These are phyloP conservation scores for Mirza zaza DNA, from an alignment of 2,113 vertebrate species.

Conservation along the genomic window DNA sequence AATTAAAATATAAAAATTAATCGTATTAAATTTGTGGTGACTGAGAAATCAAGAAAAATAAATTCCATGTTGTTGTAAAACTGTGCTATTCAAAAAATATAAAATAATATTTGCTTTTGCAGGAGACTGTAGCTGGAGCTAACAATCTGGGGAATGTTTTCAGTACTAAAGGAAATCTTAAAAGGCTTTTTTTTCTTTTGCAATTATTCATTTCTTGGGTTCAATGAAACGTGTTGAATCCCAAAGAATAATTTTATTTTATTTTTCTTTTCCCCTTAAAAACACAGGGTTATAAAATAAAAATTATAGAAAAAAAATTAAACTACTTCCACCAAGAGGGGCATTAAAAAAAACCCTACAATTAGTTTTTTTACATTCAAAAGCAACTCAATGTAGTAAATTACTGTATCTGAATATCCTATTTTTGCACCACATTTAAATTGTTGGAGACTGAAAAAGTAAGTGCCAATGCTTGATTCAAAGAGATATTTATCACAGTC, in stretches of 20 bases:
- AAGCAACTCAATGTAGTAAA: slow-evolving; percentile 8
- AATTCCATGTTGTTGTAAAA: slow-evolving; percentile 42
- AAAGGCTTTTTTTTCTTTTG: slow-evolving; percentile 37
- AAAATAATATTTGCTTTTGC: slow-evolving; percentile 49
- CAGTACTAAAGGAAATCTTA: slow-evolving; percentile 55
- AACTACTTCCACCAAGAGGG: background rate
- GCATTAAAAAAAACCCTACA: slow-evolving; percentile 7
- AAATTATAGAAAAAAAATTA: background rate
- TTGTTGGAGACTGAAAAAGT: slow-evolving; percentile 62
- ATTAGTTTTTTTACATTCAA: slow-evolving; percentile 6
- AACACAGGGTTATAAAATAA: slow-evolving; percentile 7
- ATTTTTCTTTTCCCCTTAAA: background rate
- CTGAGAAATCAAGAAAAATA: slow-evolving; percentile 61
- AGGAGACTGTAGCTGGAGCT: background rate
- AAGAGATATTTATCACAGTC: slow-evolving; percentile 67
- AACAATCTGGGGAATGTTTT: slow-evolving; percentile 52
- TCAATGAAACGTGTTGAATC: slow-evolving; percentile 16
- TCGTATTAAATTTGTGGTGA: slow-evolving; percentile 50
- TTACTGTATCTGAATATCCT: slow-evolving; percentile 53
- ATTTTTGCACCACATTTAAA: slow-evolving; percentile 52
- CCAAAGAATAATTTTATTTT: slow-evolving; percentile 34
- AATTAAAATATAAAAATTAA: slow-evolving; percentile 75
- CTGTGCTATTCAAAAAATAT: slow-evolving; percentile 15
- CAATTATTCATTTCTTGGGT: slow-evolving; percentile 47
- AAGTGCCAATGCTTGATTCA: slow-evolving; percentile 57